Conservation (phyloP, 2,113 vertebrate species). For the Acrocephalus kingi region DNA sequence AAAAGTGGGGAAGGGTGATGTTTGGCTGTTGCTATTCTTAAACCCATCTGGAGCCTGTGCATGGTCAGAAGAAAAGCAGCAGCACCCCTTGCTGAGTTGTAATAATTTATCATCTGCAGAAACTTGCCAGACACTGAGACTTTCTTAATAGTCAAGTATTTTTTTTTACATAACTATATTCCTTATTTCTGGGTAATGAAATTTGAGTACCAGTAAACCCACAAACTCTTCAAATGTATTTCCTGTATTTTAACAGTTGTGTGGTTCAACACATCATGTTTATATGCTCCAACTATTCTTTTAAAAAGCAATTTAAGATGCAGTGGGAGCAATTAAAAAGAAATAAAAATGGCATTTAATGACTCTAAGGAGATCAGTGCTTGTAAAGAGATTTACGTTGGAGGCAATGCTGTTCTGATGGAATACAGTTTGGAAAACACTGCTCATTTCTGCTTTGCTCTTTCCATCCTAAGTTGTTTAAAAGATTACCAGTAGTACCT, state of each 20-base stretch:
- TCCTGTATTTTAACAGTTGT: not conserved
- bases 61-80: not conserved
- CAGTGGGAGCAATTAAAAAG: not conserved
- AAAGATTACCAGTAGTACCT: not conserved
- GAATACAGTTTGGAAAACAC: not conserved
- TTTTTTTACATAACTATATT: not conserved
- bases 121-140: not conserved
- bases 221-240: not conserved
- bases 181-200: not conserved
- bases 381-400: not conserved
- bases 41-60: accelerated
- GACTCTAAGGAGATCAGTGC: not conserved
- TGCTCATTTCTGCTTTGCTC: not conserved
- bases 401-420: not conserved
- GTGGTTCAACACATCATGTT: not conserved
- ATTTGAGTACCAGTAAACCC: not conserved
- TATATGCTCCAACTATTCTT: not conserved
- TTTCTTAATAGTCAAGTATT: not conserved
- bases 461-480: not conserved
- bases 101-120: not conserved
- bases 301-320: not conserved
- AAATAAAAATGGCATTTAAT: not conserved
- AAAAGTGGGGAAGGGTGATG: accelerated
- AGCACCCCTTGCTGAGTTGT: not conserved
- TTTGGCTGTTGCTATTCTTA: not conserved